Evolutionary conservation across 2,888 invertebrate genomes (phyloP), one percentile per base, ranked within the genome.

Genomic region (Caenorhabditis wallacei): DNA sequence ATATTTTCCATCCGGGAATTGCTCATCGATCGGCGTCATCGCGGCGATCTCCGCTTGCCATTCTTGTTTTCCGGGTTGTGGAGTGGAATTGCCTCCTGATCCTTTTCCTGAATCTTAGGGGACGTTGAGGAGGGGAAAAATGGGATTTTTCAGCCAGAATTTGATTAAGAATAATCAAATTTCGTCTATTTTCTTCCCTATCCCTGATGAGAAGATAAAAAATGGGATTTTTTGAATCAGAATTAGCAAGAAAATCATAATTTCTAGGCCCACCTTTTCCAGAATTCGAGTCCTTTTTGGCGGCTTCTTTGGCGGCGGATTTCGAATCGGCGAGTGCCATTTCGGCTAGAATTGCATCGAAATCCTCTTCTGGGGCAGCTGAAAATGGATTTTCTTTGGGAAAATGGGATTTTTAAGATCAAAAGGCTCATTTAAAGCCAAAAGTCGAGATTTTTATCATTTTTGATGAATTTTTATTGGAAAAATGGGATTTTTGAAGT

Each of bases 1-100:
- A 92, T 94, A 98, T 90, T 94, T 93, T 56, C 94, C 96, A 93
- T 96, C 95, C 2, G 96, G 95, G 92, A 95, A 98, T 22, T 97
- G 94, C 70, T 96, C 95, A 2, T 92, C 89, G 94, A 94, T 98
- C 22, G 90, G 89, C 48, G 78, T 89, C 85, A 91, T 85, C 16
- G 84, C 86, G 20, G 80, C 84, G 56, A 91, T 90, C 40, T 91
- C 89, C 22, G 84, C 86, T 24, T 82, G 48, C 84, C 84, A 86
- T 35, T 72, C 79, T 16, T 59, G 61, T 18, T 63, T 72, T 2
- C 13, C 40, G 18, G 57, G 54, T 68, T 81, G 68, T 35, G 75
- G 48, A 35, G 74, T 43, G 16, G 53, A 61, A n/a, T n/a, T n/a
- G 35, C 59, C 63, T 26, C 13, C 43, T 18, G 43, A 7, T 18